These are phyloP conservation scores for Drosophila hydei DNA, from an alignment of 1,140 invertebrate species.

Conservation along the genomic window DNA sequence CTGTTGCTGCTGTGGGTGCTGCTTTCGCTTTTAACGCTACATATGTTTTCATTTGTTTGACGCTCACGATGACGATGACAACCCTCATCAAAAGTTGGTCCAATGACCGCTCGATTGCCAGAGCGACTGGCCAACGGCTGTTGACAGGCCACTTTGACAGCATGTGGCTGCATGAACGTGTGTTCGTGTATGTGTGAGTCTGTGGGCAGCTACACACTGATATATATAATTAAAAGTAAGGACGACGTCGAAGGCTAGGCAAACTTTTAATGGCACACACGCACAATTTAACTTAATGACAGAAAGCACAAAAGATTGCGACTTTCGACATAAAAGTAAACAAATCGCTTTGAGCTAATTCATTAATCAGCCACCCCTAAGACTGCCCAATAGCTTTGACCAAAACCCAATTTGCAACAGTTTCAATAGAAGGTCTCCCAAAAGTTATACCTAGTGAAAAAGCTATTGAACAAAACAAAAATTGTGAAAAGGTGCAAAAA, in stretches of 20 bases:
- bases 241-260: constrained; percentile 40
- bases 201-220: constrained; percentile 44
- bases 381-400: neutral
- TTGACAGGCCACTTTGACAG: constrained; percentile 77
- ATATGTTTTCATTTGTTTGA: constrained; percentile 82
- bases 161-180: constrained; percentile 20
- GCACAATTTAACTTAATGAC: constrained; percentile 75
- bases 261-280: constrained; percentile 69
- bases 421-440: constrained; percentile 32
- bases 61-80: constrained; percentile 80
- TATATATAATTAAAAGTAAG: constrained; percentile 71
- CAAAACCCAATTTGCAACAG: constrained; percentile 51
- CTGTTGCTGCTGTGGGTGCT: constrained; percentile 4
- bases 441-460: constrained; percentile 28
- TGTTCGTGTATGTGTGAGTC: neutral
- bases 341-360: constrained; percentile 77
- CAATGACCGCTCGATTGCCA: constrained; percentile 72
- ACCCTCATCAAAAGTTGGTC: constrained; percentile 79
- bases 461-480: constrained; percentile 39
- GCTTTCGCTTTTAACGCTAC: constrained; percentile 64
- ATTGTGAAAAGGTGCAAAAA: constrained; percentile 54
- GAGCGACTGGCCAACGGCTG: constrained; percentile 72
- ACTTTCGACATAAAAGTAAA: constrained; percentile 70
- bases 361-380: constrained; percentile 55
- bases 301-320: constrained; percentile 67